Base-by-base conservation (phyloP, 2,797 vertebrate species). In the Craterocephalus amniculus region DNA sequence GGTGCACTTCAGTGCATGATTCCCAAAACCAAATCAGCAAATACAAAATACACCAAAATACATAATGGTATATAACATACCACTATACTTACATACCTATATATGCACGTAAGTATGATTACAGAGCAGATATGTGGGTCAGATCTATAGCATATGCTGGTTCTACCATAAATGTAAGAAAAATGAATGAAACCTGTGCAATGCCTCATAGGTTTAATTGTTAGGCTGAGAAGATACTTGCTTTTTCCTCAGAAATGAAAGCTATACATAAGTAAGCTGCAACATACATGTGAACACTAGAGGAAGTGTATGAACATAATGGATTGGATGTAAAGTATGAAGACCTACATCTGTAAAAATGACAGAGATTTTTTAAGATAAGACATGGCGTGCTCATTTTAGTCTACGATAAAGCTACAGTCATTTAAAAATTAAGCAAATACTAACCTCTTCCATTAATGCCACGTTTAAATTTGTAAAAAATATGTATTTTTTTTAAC, bases 1-100 rank as follows among this genome's bases (percentile, higher is more conserved):
- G 92, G 93, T 94, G 93, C 90, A 90, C 89, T 89, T 70, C 66
- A 91, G 85, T 89, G 91, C 90, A 65, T 83, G 80, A 75, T 72
- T 71, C 58, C 63, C 58, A 78, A 80, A 65, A 72, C 73, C 80
- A 87, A 70, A 75, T 83, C 64, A 83, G 70, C 81, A 67, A 75
- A 73, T 63, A 85, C 59, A 70, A 79, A 84, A 72, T 83, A 78
- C 64, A 82, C 52, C 22, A 75, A 70, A 63, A 83, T 55, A 80
- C 63, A 85, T 61, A 76, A 48, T 67, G 73, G 69, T 76, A 70
- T 72, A 63, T 70, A 78, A 59, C 31, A 79, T 62, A 83, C 68
- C 70, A 83, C 74, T 67, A 75, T 40, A 72, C 52, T 32, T 58
- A 58, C 43, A 59, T 32, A 63, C 14, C 18, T 35, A 52, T 67